Evolutionary conservation across 2,113 vertebrate genomes (phyloP).

Genomic region (Pollimyrus isidori): DNA sequence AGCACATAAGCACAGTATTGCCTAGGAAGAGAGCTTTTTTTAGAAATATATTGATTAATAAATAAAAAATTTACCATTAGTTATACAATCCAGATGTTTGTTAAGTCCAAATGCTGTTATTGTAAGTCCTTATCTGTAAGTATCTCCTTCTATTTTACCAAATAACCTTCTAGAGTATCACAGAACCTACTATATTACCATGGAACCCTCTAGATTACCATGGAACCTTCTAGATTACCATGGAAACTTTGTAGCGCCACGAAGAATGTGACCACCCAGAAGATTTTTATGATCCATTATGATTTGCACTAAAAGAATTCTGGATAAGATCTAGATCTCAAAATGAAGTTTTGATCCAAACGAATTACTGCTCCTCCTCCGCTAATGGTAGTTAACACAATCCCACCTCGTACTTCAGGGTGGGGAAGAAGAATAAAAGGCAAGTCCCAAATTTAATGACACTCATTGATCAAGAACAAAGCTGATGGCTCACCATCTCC

Average conservation of each 20-base stretch:
- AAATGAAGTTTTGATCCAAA: background rate
- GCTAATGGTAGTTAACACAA: background rate
- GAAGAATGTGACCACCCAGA: background rate
- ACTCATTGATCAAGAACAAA: slow-evolving; percentile 11
- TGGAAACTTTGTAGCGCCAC: background rate
- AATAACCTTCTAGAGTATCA: background rate
- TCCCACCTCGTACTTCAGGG: background rate
- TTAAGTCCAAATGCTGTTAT: background rate
- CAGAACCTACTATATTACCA: background rate
- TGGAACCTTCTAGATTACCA: background rate
- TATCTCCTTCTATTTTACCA: background rate
- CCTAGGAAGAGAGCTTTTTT: background rate
- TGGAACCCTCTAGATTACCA: background rate
- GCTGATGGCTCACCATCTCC: background rate
- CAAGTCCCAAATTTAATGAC: background rate
- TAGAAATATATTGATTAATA: background rate
- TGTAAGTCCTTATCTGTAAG: background rate
- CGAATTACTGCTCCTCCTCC: background rate
- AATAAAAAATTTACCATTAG: background rate
- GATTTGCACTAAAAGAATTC: background rate
- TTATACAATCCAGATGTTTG: background rate
- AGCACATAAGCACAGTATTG: background rate
- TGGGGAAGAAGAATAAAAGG: background rate
- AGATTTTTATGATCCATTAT: background rate
- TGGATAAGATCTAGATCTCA: background rate